phyloP scores from a whole-genome alignment of 2,113 vertebrate genomes.

The Garra rufa region DNA sequence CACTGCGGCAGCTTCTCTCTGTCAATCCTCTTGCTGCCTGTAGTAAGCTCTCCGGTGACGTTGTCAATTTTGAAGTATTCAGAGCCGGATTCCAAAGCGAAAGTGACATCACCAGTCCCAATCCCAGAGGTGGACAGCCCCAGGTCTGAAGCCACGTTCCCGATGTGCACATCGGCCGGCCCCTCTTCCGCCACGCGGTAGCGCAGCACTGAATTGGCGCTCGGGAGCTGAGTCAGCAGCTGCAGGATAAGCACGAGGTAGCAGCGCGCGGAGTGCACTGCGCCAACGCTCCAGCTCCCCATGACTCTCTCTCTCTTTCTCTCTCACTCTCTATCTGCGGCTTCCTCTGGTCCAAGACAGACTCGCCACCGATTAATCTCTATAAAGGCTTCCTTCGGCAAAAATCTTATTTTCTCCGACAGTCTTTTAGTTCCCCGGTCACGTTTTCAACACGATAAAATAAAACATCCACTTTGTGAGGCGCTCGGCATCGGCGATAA shows the following conservation, averaged over 20 bases:
- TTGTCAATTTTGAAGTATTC: constrained; percentile 98
- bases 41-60: constrained; percentile 95
- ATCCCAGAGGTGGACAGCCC: constrained; percentile 74
- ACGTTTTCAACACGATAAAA: constrained; percentile 46
- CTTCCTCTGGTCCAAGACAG: constrained; percentile 62
- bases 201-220: constrained; percentile 87
- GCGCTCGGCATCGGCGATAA: constrained; percentile 29
- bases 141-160: constrained; percentile 92
- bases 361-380: constrained; percentile 27
- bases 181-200: constrained; percentile 95
- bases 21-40: constrained; percentile 89
- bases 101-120: constrained; percentile 92
- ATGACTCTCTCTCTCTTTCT: constrained; percentile 68
- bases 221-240: constrained; percentile 86
- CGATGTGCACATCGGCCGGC: constrained; percentile 91
- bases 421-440: constrained; percentile 52
- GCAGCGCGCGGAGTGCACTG: constrained; percentile 77
- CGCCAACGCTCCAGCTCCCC: constrained; percentile 74
- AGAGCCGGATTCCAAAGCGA: constrained; percentile 94
- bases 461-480: constrained; percentile 41
- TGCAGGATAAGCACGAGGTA: constrained; percentile 80
- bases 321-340: constrained; percentile 51
- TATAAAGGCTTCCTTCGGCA: neutral
- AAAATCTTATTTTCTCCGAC: constrained; percentile 11
- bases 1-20: constrained; percentile 95